Base-by-base conservation (phyloP, 2,888 invertebrate species). In the Tipula confusa region DNA sequence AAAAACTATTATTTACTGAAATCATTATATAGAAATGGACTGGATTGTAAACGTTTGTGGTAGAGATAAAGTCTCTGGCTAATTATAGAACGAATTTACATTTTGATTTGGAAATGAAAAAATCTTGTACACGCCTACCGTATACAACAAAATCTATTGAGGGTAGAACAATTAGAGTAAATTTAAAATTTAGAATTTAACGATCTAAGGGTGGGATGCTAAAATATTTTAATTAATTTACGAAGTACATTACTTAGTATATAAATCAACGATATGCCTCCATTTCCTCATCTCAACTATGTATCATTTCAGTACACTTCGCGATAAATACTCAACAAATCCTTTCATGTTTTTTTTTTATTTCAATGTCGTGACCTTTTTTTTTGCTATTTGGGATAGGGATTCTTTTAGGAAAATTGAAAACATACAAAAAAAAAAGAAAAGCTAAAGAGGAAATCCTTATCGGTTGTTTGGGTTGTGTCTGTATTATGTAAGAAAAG, bases 391-490 rank as follows among this genome's bases (percentile, higher is more conserved):
- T 43, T 24, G 7, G 24, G n/a, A 11, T 18, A 9, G 18, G 64
- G 64, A 24, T 64, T 64, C 64, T 64, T 64, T 64, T 64, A 64
- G 64, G 64, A 64, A 64, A 64, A 64, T 64, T 64, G 64, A 64
- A 64, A 64, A 64, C 18, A 64, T n/a, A n/a, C n/a, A 11, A 9
- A 64, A 64, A n/a, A 3, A 2, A 1, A 15, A 43, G 15, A 15
- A 64, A 64, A 64, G 7, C 24, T 64, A 64, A 64, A 64, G 24
- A 64, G 64, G 64, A 64, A 64, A 64, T 64, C 64, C 64, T 64
- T 64, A 64, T 64, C 64, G 64, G 64, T 64, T 64, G 64, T 64
- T 64, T 64, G 64, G 64, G 64, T 64, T 64, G 64, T 64, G 64
- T 64, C 64, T 64, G 64, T 64, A 24, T 64, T 64, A 64, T 64